These are phyloP conservation scores for Volucella inanis DNA, from an alignment of 2,888 invertebrate species.

Conservation along the genomic window DNA sequence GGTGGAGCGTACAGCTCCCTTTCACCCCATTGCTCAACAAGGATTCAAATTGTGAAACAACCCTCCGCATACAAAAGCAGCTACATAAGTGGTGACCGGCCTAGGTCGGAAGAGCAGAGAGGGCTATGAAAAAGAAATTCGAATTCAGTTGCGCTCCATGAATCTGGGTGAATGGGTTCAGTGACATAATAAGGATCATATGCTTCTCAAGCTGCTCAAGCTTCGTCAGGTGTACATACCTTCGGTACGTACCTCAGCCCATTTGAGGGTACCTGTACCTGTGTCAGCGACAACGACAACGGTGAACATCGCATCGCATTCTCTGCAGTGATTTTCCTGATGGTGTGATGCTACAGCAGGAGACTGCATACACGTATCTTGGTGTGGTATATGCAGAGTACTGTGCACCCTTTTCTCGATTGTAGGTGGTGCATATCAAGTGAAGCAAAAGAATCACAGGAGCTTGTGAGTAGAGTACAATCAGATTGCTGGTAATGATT, in stretches of 20 bases:
- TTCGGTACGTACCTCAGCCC: constrained; percentile 43
- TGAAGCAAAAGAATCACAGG: background rate
- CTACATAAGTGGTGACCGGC: background rate
- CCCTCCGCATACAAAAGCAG: constrained; percentile 23
- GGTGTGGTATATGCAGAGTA: too few species aligned
- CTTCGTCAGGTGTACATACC: background rate
- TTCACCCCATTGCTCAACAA: background rate
- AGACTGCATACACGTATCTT: constrained; percentile 38
- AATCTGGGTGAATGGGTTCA: constrained; percentile 73
- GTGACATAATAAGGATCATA: constrained; percentile 69
- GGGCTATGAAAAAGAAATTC: constrained; percentile 42
- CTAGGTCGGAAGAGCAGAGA: constrained; percentile 25
- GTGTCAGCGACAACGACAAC: constrained; percentile 32
- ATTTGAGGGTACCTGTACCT: constrained; percentile 43
- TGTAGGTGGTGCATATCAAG: constrained; percentile 5
- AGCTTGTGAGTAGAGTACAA: constrained; percentile 18
- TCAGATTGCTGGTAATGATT: constrained; percentile 62
- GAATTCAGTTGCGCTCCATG: constrained; percentile 64
- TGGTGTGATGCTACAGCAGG: constrained; percentile 11
- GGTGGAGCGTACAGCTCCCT: constrained; percentile 6
- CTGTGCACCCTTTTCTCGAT: constrained; percentile 13
- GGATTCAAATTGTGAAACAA: constrained; percentile 18
- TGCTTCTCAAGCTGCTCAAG: background rate
- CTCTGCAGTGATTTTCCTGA: constrained; percentile 60
- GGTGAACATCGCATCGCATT: constrained; percentile 43